Percentiles rank a stretch among this genome's conserved stretches.
phyloP scores from a whole-genome alignment of 2,113 vertebrate genomes.

The Vicugna pacos region DNA sequence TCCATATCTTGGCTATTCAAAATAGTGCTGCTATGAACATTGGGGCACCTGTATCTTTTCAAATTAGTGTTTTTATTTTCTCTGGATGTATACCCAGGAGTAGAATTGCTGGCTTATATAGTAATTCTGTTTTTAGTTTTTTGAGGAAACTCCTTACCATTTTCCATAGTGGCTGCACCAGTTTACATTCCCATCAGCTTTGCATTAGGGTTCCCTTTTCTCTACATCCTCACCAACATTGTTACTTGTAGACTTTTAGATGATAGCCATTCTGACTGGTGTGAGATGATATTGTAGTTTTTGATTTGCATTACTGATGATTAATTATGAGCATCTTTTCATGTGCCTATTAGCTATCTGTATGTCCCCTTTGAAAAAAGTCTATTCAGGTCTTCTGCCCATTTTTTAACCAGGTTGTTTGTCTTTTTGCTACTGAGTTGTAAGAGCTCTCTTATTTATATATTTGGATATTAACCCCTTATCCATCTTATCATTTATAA shows the following conservation, averaged over 20 bases:
- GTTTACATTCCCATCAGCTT: background rate
- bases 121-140: background rate
- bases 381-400: background rate
- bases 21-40: background rate
- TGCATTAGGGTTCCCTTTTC: background rate
- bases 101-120: background rate
- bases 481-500: too few relatives aligned
- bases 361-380: background rate
- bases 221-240: background rate
- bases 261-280: background rate
- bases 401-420: background rate
- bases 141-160: background rate
- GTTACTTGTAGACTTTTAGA: background rate
- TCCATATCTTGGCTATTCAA: background rate
- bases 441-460: too few relatives aligned
- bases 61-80: background rate
- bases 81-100: background rate
- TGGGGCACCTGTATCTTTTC: background rate
- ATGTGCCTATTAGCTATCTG: background rate
- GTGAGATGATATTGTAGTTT: background rate
- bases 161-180: background rate
- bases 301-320: background rate
- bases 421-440: too few relatives aligned
- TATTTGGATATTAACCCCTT: too few relatives aligned
- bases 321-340: background rate